Evolutionary conservation across 2,113 vertebrate genomes (phyloP), one percentile per base, ranked within the genome.

Genomic region (Rhineura floridana): DNA sequence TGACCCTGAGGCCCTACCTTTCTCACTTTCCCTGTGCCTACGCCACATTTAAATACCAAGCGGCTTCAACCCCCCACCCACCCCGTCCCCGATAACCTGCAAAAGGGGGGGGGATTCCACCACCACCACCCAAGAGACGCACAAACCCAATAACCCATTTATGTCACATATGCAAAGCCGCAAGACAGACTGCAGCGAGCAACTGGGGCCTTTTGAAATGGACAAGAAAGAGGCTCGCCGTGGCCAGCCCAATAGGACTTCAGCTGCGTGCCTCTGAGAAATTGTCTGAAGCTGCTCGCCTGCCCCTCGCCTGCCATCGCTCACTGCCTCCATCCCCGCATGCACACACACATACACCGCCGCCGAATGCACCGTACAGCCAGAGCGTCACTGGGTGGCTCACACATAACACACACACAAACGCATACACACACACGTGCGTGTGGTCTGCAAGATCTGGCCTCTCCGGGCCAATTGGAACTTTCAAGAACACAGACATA

Each of bases 141-240:
- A 90, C 76, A 90, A 95, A 92, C 91, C 95, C 95, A 92, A 46
- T 86, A 93, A 90, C 91, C 95, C 94, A 92, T 95, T 96, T 86
- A 90, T 95, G 95, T 91, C 96, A 95, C 94, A 95, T 55, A 39
- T 93, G 95, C 89, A 88, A 93, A 95, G 94, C 95, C 91, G 94
- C 86, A 89, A 95, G 95, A 93, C 95, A 92, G 93, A 75, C 88
- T 65, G 95, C 95, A 82, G 95, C 95, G 79, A 95, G 89, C 96
- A 95, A 95, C 96, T 93, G 96, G 91, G 93, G 95, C 95, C 96
- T 96, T 94, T 48, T 91, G 92, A 90, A 89, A 93, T 86, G 95
- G 95, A 91, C 93, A 85, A 86, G 94, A 89, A 80, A 89, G 92
- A 62, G 85, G 88, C 79, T 69, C 81, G 52, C 65, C 75, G 73